These are phyloP conservation scores for Pyrochroa serraticornis DNA, from an alignment of 2,888 invertebrate species.

Conservation along the genomic window DNA sequence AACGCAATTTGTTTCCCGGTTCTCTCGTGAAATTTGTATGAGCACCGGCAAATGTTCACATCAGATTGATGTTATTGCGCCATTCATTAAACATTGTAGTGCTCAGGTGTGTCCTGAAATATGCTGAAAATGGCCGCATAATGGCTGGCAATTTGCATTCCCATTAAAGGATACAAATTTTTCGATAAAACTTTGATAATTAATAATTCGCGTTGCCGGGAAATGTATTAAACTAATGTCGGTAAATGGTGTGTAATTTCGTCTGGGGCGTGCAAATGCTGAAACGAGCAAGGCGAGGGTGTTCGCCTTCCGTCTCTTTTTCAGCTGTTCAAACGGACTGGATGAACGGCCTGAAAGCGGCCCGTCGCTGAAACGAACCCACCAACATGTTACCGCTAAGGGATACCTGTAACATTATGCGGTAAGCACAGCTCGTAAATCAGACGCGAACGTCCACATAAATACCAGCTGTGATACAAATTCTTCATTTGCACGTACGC, in stretches of 20 bases:
- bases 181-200: conserved; percentile 30
- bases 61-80: conserved; percentile 1
- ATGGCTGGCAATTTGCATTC: conserved; percentile 23
- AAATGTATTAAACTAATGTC: conserved; percentile 25
- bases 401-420: conserved; percentile 27
- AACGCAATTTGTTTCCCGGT: conserved; percentile 2
- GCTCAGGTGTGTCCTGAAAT: conserved; percentile 28
- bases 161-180: conserved; percentile 29
- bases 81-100: conserved; percentile 23
- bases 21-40: conserved; percentile 6
- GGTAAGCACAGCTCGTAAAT: conserved; percentile 28
- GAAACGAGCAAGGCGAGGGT: not conserved
- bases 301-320: conserved; percentile 5
- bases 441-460: conserved; percentile 21
- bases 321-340: not conserved
- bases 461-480: conserved; percentile 21
- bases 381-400: conserved; percentile 22
- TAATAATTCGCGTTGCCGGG: conserved; percentile 20
- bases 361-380: conserved; percentile 3
- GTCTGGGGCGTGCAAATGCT: not conserved
- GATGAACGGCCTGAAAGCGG: conserved; percentile 8
- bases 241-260: conserved; percentile 24
- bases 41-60: conserved; percentile 3
- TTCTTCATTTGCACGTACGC: conserved; percentile 3
- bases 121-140: conserved; percentile 22